Conservation (phyloP, 2,797 vertebrate genomes). For the Gila robusta region DNA sequence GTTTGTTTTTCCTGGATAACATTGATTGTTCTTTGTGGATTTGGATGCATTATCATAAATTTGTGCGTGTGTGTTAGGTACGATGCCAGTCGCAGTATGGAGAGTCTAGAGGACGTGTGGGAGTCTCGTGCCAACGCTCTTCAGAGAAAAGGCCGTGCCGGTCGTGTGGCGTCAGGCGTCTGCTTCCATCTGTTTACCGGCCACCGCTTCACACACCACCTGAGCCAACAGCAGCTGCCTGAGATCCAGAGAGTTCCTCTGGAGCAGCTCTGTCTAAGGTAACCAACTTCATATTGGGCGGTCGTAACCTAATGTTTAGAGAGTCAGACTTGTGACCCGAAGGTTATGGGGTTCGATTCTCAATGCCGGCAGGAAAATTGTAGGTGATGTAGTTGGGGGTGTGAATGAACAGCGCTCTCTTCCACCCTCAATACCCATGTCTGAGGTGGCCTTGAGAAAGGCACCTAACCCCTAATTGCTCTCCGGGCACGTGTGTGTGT, state of each 20-base stretch:
- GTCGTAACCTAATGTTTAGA: neutral
- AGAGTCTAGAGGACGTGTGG: constrained; percentile 96
- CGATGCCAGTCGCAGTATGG: constrained; percentile 95
- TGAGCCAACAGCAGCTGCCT: constrained; percentile 91
- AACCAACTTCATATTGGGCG: constrained; percentile 2
- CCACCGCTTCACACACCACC: constrained; percentile 90
- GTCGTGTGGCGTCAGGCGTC: constrained; percentile 93
- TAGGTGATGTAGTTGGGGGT: neutral
- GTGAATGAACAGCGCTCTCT: neutral
- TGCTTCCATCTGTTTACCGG: constrained; percentile 98
- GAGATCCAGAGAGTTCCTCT: constrained; percentile 96
- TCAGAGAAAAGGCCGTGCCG: constrained; percentile 94
- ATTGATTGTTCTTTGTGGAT: neutral
- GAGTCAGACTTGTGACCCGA: neutral
- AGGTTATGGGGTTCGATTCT: neutral
- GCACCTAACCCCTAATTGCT: no score
- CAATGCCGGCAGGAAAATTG: neutral
- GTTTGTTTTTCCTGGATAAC: neutral
- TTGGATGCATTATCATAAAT: neutral
- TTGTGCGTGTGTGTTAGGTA: constrained; percentile 77
- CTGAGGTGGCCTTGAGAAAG: no score
- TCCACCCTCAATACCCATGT: neutral
- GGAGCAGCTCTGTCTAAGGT: constrained; percentile 97
- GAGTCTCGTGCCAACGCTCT: constrained; percentile 93
- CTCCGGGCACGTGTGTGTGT: no score